Evolutionary conservation across 2,888 invertebrate species (phyloP).

Genomic region (Acrobasis consociella): DNA sequence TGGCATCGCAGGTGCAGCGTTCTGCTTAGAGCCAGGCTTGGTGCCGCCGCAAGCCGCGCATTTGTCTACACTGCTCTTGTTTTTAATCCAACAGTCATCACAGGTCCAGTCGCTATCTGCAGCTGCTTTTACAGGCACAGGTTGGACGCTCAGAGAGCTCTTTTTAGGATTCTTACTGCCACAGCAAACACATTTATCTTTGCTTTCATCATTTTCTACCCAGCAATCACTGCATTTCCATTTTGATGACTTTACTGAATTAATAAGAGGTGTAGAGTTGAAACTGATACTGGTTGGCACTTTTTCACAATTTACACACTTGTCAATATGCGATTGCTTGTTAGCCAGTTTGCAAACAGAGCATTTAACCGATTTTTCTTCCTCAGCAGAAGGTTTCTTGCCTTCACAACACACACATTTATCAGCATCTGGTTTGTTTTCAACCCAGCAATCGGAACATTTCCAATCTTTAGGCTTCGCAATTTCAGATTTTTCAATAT

Average conservation of each 20-base stretch:
- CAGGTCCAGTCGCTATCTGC: conserved; percentile 48
- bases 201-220: conserved; percentile 47
- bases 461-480: conserved; percentile 44
- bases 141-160: neutral
- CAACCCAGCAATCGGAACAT: conserved; percentile 54
- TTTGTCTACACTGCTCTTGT: conserved; percentile 47
- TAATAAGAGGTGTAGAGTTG: conserved; percentile 24
- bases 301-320: conserved; percentile 50
- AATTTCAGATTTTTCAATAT: conserved; percentile 24
- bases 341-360: conserved; percentile 46
- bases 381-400: conserved; percentile 35
- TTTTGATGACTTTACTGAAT: conserved; percentile 36
- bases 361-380: conserved; percentile 38
- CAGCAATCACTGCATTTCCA: conserved; percentile 61
- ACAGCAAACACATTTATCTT: conserved; percentile 53
- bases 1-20: conserved; percentile 10
- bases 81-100: conserved; percentile 56
- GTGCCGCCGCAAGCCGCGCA: conserved; percentile 56
- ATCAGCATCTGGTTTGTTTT: conserved; percentile 49
- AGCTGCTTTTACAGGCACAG: conserved; percentile 9
- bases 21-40: conserved; percentile 39
- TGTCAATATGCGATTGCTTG: conserved; percentile 38
- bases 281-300: conserved; percentile 31
- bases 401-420: conserved; percentile 57
- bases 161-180: conserved; percentile 42